phyloP scores from a whole-genome alignment of 92 coral and sea anemone species.

The Epizoanthus rinbou region DNA sequence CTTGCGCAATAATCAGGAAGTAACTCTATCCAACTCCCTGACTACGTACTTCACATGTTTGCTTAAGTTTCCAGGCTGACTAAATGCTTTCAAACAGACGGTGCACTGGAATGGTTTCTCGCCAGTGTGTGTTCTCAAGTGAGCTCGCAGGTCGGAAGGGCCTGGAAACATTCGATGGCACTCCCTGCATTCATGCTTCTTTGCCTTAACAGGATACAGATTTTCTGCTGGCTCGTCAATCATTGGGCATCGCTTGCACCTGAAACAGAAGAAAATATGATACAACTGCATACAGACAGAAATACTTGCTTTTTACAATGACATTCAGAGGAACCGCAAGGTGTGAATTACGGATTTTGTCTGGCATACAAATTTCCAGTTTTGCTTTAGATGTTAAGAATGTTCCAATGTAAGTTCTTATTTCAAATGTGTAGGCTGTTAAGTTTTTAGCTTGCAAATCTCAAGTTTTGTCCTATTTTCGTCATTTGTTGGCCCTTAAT shows the following conservation, averaged over 20 bases:
- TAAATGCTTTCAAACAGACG: conserved; percentile 71
- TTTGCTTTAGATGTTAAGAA: no score
- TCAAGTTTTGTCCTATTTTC: no score
- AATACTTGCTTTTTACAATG: background rate
- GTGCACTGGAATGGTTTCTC: conserved; percentile 81
- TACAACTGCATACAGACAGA: background rate
- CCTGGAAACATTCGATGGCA: conserved; percentile 84
- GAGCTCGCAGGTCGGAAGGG: conserved; percentile 79
- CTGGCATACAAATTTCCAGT: no score
- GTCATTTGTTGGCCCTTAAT: no score
- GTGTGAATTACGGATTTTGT: no score
- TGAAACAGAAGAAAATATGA: conserved; percentile 9
- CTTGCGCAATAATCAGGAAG: no score
- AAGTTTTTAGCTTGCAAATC: no score
- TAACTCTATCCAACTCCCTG: background rate
- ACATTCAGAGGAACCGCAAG: no score
- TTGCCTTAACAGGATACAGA: conserved; percentile 40
- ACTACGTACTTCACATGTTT: conserved; percentile 71
- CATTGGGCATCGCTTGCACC: conserved; percentile 90
- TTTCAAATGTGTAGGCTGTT: no score
- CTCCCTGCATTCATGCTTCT: conserved; percentile 64
- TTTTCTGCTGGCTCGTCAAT: conserved; percentile 70
- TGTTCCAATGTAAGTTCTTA: no score
- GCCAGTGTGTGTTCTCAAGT: conserved; percentile 80
- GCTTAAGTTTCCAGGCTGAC: conserved; percentile 82